Conservation (phyloP, 2,797 vertebrate genomes). For the Phalanger gymnotis region DNA sequence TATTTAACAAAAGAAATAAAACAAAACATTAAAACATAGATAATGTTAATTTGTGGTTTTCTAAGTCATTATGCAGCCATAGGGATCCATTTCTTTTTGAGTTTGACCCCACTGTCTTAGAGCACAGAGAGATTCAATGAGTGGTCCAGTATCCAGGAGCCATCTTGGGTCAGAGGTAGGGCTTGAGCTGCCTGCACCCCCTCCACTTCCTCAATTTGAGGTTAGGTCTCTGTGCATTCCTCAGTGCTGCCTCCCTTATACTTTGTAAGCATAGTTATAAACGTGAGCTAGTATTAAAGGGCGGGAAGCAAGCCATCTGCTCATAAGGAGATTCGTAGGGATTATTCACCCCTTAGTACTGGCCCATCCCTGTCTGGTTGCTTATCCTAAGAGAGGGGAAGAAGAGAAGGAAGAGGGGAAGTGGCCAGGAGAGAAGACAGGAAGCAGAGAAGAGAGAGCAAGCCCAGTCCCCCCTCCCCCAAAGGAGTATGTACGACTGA, state of each 20-base stretch:
- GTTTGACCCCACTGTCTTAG: background rate
- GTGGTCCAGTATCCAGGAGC: background rate
- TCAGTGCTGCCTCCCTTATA: background rate
- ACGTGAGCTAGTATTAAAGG: background rate
- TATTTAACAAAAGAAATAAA: background rate
- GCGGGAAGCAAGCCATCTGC: background rate
- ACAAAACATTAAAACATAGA: background rate
- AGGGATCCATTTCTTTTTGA: background rate
- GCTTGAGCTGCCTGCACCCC: background rate
- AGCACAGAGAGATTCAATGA: background rate
- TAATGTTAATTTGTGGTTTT: background rate
- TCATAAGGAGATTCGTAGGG: background rate
- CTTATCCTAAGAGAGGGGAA: background rate
- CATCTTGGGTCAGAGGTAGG: background rate
- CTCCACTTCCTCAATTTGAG: background rate
- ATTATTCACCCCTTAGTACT: background rate
- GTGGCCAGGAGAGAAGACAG: background rate
- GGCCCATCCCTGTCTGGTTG: background rate
- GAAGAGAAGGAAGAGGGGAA: background rate
- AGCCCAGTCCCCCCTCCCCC: background rate
- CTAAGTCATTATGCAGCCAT: background rate
- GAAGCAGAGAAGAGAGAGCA: background rate
- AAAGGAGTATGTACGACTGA: conserved; percentile 14
- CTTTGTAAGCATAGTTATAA: background rate
- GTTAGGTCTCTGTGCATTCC: background rate